These are phyloP conservation scores for Melangyna quadrimaculata DNA, from an alignment of 2,888 invertebrate species.

Conservation along the genomic window DNA sequence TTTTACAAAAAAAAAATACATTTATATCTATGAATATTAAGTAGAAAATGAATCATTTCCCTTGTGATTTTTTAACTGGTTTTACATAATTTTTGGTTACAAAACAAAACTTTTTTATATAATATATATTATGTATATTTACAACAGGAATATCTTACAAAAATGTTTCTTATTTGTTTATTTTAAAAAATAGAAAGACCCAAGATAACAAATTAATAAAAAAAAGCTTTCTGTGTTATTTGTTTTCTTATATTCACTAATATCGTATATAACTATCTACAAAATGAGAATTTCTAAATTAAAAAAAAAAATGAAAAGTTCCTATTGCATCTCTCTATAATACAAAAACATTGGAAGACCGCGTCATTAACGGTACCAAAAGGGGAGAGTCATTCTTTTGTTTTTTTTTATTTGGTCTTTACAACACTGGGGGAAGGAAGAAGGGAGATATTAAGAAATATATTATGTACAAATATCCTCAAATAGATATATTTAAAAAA, in stretches of 20 bases:
- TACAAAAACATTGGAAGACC: constrained; percentile 41
- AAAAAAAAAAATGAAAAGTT: constrained; percentile 32
- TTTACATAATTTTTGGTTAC: constrained; percentile 71
- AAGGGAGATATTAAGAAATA: constrained; percentile 40
- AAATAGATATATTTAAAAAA: constrained; percentile 29
- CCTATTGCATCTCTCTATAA: constrained; percentile 63
- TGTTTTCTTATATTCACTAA: constrained; percentile 26
- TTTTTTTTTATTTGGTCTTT: constrained; percentile 60
- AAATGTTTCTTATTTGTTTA: constrained; percentile 16
- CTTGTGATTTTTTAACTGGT: constrained; percentile 65
- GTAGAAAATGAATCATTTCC: constrained; percentile 54
- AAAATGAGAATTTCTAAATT: constrained; percentile 58
- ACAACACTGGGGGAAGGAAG: constrained; percentile 51
- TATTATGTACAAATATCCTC: constrained; percentile 61
- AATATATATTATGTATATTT: no score
- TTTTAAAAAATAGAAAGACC: constrained; percentile 58
- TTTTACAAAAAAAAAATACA: constrained; percentile 42
- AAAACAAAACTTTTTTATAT: constrained; percentile 47
- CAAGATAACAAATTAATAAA: constrained; percentile 33
- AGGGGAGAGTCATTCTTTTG: constrained; percentile 26
- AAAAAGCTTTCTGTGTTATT: constrained; percentile 44
- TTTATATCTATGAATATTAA: constrained; percentile 17
- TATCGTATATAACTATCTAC: constrained; percentile 63
- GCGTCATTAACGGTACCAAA: constrained; percentile 22
- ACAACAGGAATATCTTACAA: constrained; percentile 66